Base-by-base conservation (phyloP, 2,113 vertebrate species). In the Coturnix japonica region DNA sequence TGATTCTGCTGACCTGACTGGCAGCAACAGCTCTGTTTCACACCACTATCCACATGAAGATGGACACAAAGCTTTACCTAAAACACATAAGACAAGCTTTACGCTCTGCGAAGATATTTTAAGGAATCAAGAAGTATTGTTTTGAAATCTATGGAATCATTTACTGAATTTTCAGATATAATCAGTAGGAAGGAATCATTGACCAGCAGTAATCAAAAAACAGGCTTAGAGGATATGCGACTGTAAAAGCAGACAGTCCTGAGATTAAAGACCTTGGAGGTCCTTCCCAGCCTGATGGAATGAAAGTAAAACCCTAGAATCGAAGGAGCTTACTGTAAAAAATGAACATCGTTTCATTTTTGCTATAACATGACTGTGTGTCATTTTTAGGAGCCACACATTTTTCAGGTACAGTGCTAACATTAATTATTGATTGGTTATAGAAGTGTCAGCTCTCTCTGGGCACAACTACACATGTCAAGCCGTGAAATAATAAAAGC, bases 401-500 rank as follows among this genome's bases (percentile, higher is more conserved):
- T 57, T 79, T 92, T 92, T 88, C 76, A 94, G 84, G 61, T 49
- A 51, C 20, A 56, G 20, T 13, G 44, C 54, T 87, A 66, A 43
- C 81, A 81, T 39, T 73, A 79, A 90, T 91, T 93, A 94, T 47
- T 79, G 76, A 87, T 22, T 77, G 75, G 56, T 61, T 31, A 47
- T 13, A 63, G 35, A 91, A 88, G 51, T 60, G 77, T 71, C 2
- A 6, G 39, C 22, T 84, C 84, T 60, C 81, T 54, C 0, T 0
- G 4, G 46, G 43, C 47, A 11, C 28, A 75, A 69, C 89, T 85
- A 86, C 6, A 11, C 1, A 6, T 25, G 20, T 53, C 53, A 66
- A 81, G 81, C 1, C 39, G 54, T 26, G 14, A 92, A 57, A 47
- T 49, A 33, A 83, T 61, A 61, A 73, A 74, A 35, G 43, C 19